phyloP scores from a whole-genome alignment of 2,113 vertebrate genomes.

The Neolamprologus toae region DNA sequence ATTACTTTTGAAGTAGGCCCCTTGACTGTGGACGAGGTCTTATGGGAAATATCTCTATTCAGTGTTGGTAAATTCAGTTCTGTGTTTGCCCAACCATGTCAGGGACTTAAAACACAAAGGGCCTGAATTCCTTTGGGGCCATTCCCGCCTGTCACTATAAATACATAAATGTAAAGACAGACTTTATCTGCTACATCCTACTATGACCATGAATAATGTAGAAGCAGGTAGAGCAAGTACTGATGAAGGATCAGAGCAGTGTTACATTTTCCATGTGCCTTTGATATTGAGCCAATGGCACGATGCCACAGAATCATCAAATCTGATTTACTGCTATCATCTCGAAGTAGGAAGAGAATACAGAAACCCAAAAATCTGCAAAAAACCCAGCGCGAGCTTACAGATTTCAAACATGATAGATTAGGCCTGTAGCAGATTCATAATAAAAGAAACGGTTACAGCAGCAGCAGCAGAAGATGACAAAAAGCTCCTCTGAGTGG shows the following conservation, averaged over 20 bases:
- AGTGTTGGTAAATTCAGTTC: slow-evolving; percentile 29
- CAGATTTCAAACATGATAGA: slow-evolving; percentile 22
- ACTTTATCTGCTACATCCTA: slow-evolving; percentile 30
- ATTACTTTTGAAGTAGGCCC: neutral
- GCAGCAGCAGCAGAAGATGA: neutral
- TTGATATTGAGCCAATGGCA: neutral
- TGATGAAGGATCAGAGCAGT: slow-evolving; percentile 10
- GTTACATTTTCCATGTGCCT: neutral
- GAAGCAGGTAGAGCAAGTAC: slow-evolving; percentile 3
- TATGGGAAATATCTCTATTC: slow-evolving; percentile 46
- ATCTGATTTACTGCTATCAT: slow-evolving; percentile 22
- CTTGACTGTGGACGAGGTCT: slow-evolving; percentile 26
- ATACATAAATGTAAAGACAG: slow-evolving; percentile 51
- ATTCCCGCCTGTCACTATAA: slow-evolving; percentile 30
- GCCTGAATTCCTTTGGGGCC: slow-evolving; percentile 12
- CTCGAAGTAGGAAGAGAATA: neutral
- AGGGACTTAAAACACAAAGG: slow-evolving; percentile 50
- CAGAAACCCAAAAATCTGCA: neutral
- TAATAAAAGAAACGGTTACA: neutral
- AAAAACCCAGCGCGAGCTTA: neutral
- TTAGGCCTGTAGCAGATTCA: neutral
- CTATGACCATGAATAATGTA: slow-evolving; percentile 51
- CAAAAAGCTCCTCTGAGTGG: neutral
- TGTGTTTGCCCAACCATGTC: slow-evolving; percentile 56
- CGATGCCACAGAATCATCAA: neutral